A percentile compares a stretch with the other conserved stretches of the same genome.
Evolutionary conservation across 2,113 vertebrate species (phyloP).

Genomic region (Gila orcuttii): DNA sequence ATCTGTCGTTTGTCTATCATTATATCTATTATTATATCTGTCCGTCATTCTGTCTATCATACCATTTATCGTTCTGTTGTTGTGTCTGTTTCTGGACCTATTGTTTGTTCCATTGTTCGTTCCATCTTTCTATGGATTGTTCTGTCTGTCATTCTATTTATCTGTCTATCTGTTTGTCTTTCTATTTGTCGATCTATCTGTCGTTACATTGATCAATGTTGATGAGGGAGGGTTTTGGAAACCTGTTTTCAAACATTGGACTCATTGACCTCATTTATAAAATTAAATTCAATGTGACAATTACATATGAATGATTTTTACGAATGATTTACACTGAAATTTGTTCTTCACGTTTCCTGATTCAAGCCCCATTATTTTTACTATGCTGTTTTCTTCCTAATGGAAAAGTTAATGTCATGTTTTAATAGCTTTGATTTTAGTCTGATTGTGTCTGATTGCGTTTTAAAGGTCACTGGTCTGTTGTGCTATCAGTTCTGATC

Average conservation of each 20-base stretch:
- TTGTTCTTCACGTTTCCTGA: background rate
- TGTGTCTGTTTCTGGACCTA: too few relatives aligned
- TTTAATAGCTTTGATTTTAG: slow-evolving; percentile 24
- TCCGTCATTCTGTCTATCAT: background rate
- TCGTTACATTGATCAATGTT: background rate
- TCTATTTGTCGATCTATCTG: background rate
- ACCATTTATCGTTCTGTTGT: background rate
- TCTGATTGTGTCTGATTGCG: background rate
- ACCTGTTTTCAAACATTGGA: too few relatives aligned
- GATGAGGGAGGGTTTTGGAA: background rate
- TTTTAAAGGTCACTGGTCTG: background rate
- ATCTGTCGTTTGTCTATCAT: background rate
- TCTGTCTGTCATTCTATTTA: background rate
- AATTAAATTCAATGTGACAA: background rate
- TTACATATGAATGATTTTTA: background rate
- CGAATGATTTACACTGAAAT: background rate
- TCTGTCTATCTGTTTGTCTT: background rate
- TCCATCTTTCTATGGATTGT: background rate
- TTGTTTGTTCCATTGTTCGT: too few relatives aligned
- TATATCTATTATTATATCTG: background rate
- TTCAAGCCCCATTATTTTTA: background rate
- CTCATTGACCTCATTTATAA: background rate
- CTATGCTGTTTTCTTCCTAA: too few relatives aligned
- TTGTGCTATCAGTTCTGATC: background rate
- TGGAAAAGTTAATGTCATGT: background rate